These are phyloP conservation scores for Halcyon malimbica DNA, from an alignment of 2,113 vertebrate genomes.

Conservation along the genomic window DNA sequence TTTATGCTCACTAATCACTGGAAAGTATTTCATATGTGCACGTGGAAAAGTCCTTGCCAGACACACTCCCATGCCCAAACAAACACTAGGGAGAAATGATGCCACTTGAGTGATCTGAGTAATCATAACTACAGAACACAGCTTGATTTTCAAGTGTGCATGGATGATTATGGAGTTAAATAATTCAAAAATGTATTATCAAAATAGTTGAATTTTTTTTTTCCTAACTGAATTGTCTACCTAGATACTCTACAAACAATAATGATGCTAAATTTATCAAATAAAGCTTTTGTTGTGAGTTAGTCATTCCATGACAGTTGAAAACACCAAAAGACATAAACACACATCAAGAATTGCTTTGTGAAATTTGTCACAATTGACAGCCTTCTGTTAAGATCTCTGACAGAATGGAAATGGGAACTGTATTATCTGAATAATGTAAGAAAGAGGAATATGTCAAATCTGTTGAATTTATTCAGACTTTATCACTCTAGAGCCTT, in stretches of 20 bases:
- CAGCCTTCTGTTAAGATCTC: constrained; percentile 33
- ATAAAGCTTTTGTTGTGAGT: constrained; percentile 1
- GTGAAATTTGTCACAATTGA: constrained; percentile 40
- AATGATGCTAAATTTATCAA: not conserved
- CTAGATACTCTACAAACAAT: not conserved
- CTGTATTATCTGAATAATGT: not conserved
- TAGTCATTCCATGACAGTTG: not conserved
- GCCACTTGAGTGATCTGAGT: not conserved
- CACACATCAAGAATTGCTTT: not conserved
- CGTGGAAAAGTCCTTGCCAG: not conserved
- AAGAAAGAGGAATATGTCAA: constrained; percentile 5
- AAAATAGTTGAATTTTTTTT: not conserved
- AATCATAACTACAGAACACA: not conserved
- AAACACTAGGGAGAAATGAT: not conserved
- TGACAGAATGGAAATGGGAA: constrained; percentile 11
- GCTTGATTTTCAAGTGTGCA: not conserved
- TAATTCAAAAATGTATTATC: not conserved
- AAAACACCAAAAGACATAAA: not conserved
- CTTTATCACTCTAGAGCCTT: not conserved
- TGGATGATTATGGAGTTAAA: not conserved
- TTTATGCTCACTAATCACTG: not conserved
- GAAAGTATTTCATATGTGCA: not conserved
- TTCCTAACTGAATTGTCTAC: not conserved
- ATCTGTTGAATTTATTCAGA: constrained; percentile 15
- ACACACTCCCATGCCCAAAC: not conserved